A percentile compares a stretch with the other conserved stretches of the same genome.
These are phyloP conservation scores for Phrynocephalus versicolor DNA, from an alignment of 2,113 vertebrate genomes.

Conservation along the genomic window DNA sequence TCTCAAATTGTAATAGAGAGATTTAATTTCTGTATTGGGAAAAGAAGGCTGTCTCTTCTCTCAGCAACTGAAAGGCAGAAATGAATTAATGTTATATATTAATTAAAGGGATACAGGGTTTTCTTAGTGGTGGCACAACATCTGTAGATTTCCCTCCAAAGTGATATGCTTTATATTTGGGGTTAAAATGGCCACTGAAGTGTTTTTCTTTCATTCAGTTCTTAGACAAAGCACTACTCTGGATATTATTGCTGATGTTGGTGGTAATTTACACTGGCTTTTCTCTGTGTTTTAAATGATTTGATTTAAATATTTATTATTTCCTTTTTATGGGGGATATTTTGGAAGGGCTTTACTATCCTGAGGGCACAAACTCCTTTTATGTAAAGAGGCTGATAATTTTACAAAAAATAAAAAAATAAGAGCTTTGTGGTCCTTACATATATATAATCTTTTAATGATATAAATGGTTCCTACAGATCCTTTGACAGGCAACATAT, in stretches of 20 bases:
- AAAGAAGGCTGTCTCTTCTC: slow-evolving; percentile 36
- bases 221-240: neutral
- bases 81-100: slow-evolving; percentile 52
- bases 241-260: no score
- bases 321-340: neutral
- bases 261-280: no score
- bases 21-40: slow-evolving; percentile 17
- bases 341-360: neutral
- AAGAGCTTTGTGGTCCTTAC: slow-evolving; percentile 35
- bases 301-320: neutral
- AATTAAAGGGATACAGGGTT: slow-evolving; percentile 17
- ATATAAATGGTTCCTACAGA: slow-evolving; percentile 44
- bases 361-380: slow-evolving; percentile 48
- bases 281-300: neutral
- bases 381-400: slow-evolving; percentile 13
- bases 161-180: neutral
- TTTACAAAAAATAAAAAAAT: slow-evolving; percentile 38
- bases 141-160: neutral
- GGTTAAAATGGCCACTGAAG: neutral
- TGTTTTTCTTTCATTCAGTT: neutral
- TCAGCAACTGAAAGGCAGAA: slow-evolving; percentile 29
- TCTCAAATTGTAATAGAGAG: slow-evolving; percentile 27
- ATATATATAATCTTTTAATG: slow-evolving; percentile 12
- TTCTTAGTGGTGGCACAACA: neutral
- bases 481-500: slow-evolving; percentile 57